Evolutionary conservation across 2,888 invertebrate genomes (phyloP), one percentile per base, ranked within the genome.

Genomic region (Rhagonycha lutea): DNA sequence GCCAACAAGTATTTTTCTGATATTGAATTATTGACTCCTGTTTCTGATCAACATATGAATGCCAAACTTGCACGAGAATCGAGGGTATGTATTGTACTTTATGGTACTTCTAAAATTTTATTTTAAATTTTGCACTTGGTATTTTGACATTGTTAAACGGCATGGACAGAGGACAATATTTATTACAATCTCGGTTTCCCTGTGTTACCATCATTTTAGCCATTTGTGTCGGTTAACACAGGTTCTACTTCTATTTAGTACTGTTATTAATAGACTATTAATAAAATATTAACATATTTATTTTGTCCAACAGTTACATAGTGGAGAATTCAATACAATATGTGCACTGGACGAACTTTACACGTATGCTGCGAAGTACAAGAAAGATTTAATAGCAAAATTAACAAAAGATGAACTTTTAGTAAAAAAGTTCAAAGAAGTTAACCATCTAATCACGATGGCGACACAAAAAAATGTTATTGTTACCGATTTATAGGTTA

Each of bases 11-110:
- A 96, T 89, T 96, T 97, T 88, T 94, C 95, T 79, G 96, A 97
- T 89, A 97, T 97, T 85, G 95, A 96, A 89, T 92, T 94, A 88
- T 98, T 99, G 98, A 95, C 97, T 84, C 96, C 98, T 81, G 98
- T 99, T 89, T 97, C 97, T 83, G 99, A 99, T 89, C 98, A 98
- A 90, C 99, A 99, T 88, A 99, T 99, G 99, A 98, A 97, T 89
- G 97, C 98, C 75, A 98, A 98, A 96, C 91, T 99, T 85, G 97
- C 97, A 80, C 98, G 99, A 89, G 99, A 99, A 90, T 98, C 98
- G 82, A 91, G 95, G 90, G 94, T 95, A 89, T 89, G 90, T 88
- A 69, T 68, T 76, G n/a, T 11, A 29, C 11, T 11, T 29, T 24
- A 0, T 29, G 11, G 29, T 11, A 32, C 12, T 32, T 32, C 4